Conservation (phyloP, 2,113 vertebrate species). For the Prunella fulvescens region DNA sequence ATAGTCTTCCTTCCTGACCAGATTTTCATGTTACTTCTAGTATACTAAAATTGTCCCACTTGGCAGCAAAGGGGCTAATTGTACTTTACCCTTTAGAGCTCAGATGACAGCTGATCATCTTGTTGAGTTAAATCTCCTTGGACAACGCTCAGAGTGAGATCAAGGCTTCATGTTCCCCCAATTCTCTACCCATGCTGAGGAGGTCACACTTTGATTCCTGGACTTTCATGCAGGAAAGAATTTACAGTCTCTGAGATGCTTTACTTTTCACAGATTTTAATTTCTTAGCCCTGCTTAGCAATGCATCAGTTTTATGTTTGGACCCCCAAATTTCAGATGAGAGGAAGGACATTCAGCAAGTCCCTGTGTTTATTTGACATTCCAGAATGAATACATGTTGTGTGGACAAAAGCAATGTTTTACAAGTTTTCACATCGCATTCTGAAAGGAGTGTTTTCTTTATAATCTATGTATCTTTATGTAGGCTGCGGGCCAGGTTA, state of each 20-base stretch:
- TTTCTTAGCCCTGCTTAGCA: neutral
- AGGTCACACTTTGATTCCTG: neutral
- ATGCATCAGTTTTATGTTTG: constrained; percentile 16
- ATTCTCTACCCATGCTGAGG: neutral
- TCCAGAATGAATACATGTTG: constrained; percentile 42
- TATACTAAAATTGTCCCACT: neutral
- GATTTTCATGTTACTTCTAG: neutral
- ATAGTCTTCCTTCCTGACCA: neutral
- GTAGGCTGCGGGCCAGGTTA: constrained; percentile 65
- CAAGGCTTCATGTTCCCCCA: neutral
- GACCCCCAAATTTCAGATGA: neutral
- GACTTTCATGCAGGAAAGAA: neutral
- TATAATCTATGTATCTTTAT: constrained; percentile 64
- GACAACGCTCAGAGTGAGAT: neutral
- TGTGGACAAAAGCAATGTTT: constrained; percentile 57
- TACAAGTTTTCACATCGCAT: constrained; percentile 44
- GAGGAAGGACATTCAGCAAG: constrained; percentile 31
- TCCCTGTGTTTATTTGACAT: constrained; percentile 53
- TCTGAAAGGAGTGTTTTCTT: constrained; percentile 66
- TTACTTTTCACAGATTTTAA: neutral
- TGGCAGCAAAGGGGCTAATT: neutral
- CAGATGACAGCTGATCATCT: neutral
- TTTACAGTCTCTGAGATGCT: neutral
- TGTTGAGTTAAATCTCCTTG: neutral
- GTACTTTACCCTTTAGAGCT: neutral